Evolutionary conservation across 2,113 vertebrate genomes (phyloP).

Genomic region (Otolemur garnettii): DNA sequence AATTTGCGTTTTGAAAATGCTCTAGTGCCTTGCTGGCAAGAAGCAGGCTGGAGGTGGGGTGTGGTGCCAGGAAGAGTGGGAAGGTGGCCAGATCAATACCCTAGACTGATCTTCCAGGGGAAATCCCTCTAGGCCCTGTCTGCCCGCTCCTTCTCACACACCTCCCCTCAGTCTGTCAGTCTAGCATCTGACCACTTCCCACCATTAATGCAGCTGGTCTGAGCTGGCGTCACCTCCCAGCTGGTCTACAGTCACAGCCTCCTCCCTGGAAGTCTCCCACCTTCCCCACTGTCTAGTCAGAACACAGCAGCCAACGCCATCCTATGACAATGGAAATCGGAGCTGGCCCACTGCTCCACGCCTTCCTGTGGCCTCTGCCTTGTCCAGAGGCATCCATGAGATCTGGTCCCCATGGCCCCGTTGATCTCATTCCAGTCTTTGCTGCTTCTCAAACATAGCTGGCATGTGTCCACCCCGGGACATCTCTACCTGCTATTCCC

Average conservation of each 20-base stretch:
- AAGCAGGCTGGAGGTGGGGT: neutral
- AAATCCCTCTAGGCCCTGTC: neutral
- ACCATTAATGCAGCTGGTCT: neutral
- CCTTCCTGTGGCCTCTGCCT: neutral
- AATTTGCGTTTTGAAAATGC: neutral
- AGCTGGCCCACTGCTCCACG: neutral
- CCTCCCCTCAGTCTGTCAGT: neutral
- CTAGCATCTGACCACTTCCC: neutral
- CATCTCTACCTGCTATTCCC: neutral
- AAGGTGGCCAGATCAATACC: neutral
- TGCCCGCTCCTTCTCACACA: fast-evolving
- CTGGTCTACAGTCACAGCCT: neutral
- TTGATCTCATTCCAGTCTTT: neutral
- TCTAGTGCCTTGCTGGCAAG: neutral
- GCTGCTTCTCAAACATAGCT: neutral
- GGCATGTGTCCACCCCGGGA: neutral
- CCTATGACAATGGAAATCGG: neutral
- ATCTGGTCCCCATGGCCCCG: neutral
- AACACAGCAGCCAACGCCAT: neutral
- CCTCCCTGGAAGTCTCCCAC: neutral
- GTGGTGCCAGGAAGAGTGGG: neutral
- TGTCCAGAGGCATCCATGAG: neutral
- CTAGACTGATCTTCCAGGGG: neutral
- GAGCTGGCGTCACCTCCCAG: neutral
- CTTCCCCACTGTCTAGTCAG: neutral